These are phyloP conservation scores for Aethes cnicana DNA, from an alignment of 2,888 invertebrate species.

Conservation along the genomic window DNA sequence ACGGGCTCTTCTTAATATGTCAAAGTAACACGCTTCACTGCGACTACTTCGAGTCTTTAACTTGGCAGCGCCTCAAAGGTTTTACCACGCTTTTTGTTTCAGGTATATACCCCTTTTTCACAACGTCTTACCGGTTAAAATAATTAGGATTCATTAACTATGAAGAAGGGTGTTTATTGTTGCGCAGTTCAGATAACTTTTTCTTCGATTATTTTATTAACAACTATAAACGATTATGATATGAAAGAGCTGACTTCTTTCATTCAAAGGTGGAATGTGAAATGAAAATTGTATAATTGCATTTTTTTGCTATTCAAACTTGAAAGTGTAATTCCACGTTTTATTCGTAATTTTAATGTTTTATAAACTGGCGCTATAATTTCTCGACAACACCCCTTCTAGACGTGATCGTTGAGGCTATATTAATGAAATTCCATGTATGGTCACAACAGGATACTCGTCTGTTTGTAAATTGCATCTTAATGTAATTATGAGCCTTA, in stretches of 20 bases:
- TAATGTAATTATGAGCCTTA: conserved; percentile 60
- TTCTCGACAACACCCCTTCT: conserved; percentile 46
- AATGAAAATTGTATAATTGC: conserved; percentile 8
- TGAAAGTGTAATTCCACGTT: not conserved
- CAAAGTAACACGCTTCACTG: conserved; percentile 63
- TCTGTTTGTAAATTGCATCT: conserved; percentile 49
- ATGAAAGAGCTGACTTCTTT: no score
- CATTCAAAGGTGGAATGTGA: no score
- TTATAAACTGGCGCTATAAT: conserved; percentile 44
- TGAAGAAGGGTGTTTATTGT: conserved; percentile 51
- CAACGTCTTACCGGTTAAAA: conserved; percentile 51
- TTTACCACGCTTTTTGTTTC: conserved; percentile 51
- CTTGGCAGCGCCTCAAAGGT: conserved; percentile 55
- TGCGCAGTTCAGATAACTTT: conserved; percentile 39
- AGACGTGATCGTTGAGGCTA: conserved; percentile 46
- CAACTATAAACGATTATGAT: conserved; percentile 4
- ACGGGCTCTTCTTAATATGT: conserved; percentile 70
- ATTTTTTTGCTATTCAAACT: no score
- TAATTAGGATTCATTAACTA: conserved; percentile 63
- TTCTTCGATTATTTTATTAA: not conserved
- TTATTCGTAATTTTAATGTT: conserved; percentile 25
- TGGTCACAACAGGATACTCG: conserved; percentile 56
- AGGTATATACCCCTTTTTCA: conserved; percentile 48
- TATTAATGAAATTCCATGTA: conserved; percentile 63
- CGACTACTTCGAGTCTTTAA: conserved; percentile 58